Percentiles rank a stretch among this genome's conserved stretches.
These are phyloP conservation scores for Noctua pronuba DNA, from an alignment of 2,888 invertebrate genomes.

Conservation along the genomic window DNA sequence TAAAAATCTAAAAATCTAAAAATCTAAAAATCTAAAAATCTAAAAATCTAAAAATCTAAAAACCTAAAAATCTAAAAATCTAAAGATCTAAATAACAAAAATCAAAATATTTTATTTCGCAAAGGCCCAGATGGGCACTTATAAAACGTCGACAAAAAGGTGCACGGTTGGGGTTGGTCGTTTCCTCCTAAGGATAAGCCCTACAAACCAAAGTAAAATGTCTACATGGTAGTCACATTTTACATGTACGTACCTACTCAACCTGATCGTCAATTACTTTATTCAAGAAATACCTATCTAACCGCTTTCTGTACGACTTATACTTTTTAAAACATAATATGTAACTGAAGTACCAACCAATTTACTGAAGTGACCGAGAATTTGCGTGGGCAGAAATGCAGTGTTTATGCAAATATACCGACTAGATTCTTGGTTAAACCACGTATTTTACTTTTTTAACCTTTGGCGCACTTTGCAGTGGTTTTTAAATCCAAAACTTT, in stretches of 20 bases:
- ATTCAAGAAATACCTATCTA: background rate
- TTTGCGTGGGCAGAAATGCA: slow-evolving; percentile 21
- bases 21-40: too few relatives aligned
- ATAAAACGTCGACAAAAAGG: too few relatives aligned
- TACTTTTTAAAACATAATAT: background rate
- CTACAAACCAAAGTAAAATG: background rate
- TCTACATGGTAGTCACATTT: background rate
- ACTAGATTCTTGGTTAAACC: background rate
- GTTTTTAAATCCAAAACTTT: background rate
- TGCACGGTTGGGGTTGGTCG: too few relatives aligned
- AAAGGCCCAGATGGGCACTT: too few relatives aligned
- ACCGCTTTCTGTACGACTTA: slow-evolving; percentile 12
- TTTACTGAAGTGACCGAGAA: slow-evolving; percentile 30
- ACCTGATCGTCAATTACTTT: background rate
- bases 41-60: too few relatives aligned
- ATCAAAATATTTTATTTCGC: too few relatives aligned
- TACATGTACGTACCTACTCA: background rate
- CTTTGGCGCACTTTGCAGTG: background rate
- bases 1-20: too few relatives aligned
- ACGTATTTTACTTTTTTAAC: background rate
- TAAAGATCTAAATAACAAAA: too few relatives aligned
- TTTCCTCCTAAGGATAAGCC: too few relatives aligned
- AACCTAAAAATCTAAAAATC: too few relatives aligned
- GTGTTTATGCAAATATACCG: slow-evolving; percentile 16
- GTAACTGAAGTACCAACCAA: slow-evolving; percentile 5